These are phyloP conservation scores for Stenurella melanura DNA, from an alignment of 2,888 invertebrate species.

Conservation along the genomic window DNA sequence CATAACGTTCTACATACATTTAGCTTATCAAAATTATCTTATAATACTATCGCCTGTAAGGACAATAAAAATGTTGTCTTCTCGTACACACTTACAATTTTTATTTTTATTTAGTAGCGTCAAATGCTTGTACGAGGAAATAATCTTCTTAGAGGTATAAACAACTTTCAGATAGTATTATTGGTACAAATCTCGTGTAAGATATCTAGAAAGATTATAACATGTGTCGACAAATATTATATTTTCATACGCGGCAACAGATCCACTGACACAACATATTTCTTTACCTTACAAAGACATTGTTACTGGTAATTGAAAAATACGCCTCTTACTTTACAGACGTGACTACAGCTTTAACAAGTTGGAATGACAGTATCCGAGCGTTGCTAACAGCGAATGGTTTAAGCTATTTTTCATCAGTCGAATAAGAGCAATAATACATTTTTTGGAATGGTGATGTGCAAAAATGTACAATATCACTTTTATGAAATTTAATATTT, in stretches of 20 bases:
- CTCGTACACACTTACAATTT: constrained; percentile 33
- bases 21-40: constrained; percentile 48
- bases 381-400: neutral
- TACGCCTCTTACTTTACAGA: constrained; percentile 13
- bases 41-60: constrained; percentile 39
- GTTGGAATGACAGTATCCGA: neutral
- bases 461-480: no score
- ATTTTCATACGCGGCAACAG: constrained; percentile 19
- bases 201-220: constrained; percentile 27
- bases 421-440: no score
- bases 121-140: constrained; percentile 7
- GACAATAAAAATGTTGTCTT: constrained; percentile 37
- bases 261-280: constrained; percentile 17
- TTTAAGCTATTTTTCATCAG: no score
- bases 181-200: constrained; percentile 26
- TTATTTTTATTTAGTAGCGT: constrained; percentile 33
- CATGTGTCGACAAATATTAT: constrained; percentile 24
- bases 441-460: no score
- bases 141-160: constrained; percentile 42
- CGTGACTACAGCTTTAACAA: constrained; percentile 9
- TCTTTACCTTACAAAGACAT: constrained; percentile 12
- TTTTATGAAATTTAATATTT: no score
- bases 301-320: constrained; percentile 31
- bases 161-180: constrained; percentile 25
- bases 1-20: constrained; percentile 50